These are phyloP conservation scores for Nemotelus pantherinus DNA, from an alignment of 2,888 invertebrate genomes.

Conservation along the genomic window DNA sequence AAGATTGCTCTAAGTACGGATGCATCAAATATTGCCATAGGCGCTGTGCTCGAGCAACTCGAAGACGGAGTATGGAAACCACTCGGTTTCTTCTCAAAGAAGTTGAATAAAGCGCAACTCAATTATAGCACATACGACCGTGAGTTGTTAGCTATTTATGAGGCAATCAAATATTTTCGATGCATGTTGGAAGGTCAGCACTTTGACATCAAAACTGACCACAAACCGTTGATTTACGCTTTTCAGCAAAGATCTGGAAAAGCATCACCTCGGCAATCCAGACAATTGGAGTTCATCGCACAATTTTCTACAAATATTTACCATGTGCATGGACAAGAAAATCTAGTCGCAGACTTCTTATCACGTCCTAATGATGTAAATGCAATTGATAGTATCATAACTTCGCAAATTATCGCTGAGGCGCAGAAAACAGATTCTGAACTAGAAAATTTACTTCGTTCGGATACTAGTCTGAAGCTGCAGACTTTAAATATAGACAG, in stretches of 20 bases:
- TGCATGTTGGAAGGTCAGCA: too few relatives aligned
- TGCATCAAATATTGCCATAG: neutral
- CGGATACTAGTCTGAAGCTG: neutral
- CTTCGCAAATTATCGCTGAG: neutral
- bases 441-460: neutral
- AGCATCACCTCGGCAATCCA: too few relatives aligned
- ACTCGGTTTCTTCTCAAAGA: conserved; percentile 10
- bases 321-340: too few relatives aligned
- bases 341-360: neutral
- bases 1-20: neutral
- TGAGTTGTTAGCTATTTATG: too few relatives aligned
- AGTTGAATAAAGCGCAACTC: neutral
- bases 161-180: too few relatives aligned
- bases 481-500: too few relatives aligned
- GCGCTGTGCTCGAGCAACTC: neutral
- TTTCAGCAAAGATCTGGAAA: too few relatives aligned
- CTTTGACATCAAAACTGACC: too few relatives aligned
- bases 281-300: too few relatives aligned
- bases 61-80: neutral
- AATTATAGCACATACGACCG: too few relatives aligned
- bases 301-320: too few relatives aligned
- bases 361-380: neutral
- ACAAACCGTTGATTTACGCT: too few relatives aligned
- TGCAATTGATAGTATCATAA: neutral
- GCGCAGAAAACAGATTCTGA: neutral